phyloP scores from a whole-genome alignment of 2,888 invertebrate species.

The Heliconius ethilla region DNA sequence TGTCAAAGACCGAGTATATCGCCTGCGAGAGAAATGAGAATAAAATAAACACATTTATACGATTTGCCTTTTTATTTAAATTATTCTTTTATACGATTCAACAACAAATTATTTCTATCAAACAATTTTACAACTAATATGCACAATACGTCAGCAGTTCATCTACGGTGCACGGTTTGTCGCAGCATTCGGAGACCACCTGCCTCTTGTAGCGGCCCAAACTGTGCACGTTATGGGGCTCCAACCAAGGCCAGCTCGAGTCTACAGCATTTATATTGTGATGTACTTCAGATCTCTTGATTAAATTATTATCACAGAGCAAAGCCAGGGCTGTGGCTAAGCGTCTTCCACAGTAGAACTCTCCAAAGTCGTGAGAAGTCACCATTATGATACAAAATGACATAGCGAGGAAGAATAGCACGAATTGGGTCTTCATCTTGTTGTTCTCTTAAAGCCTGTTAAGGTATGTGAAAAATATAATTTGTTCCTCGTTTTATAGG shows the following conservation, averaged over 20 bases:
- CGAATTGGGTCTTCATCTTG: constrained; percentile 9
- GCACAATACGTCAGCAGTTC: constrained; percentile 21
- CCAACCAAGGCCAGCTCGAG: constrained; percentile 1
- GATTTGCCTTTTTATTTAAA: constrained; percentile 1
- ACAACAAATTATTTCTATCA: not conserved
- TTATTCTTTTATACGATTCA: constrained; percentile 1
- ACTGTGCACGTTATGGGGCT: not conserved
- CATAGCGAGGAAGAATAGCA: not conserved
- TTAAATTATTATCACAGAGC: constrained; percentile 21
- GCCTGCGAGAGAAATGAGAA: too few species aligned
- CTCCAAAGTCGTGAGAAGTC: constrained; percentile 7
- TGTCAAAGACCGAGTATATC: too few species aligned
- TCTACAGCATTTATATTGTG: not conserved
- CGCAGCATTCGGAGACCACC: constrained; percentile 18
- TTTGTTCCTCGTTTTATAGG: constrained; percentile 17
- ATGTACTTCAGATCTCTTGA: constrained; percentile 3
- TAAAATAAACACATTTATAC: not conserved
- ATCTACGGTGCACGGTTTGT: constrained; percentile 13
- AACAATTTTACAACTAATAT: not conserved
- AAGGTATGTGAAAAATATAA: not conserved
- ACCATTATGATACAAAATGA: constrained; percentile 1
- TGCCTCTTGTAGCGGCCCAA: constrained; percentile 22
- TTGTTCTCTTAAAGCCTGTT: not conserved
- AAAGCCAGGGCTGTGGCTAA: constrained; percentile 16
- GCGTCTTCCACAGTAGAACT: constrained; percentile 15